phyloP scores from a whole-genome alignment of 2,888 invertebrate species.

The Tromatobia lineatoria region DNA sequence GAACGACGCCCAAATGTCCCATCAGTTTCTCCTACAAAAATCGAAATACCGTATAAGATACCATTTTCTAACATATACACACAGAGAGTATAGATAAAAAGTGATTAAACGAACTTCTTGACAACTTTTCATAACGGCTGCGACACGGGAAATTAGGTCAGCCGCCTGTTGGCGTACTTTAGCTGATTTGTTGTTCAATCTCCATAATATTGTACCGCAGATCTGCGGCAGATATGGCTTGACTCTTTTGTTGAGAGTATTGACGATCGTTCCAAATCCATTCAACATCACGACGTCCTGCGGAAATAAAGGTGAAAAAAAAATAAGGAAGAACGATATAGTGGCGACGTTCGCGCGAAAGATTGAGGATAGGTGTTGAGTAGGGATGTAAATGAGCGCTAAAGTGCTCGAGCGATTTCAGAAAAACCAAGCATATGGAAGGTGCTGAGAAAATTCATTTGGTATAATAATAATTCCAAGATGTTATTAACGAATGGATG shows the following conservation, averaged over 20 bases:
- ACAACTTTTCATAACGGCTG: constrained; percentile 99
- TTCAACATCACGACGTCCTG: constrained; percentile 99
- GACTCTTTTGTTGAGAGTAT: constrained; percentile 98
- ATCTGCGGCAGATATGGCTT: constrained; percentile 99
- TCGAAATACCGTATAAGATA: constrained; percentile 15
- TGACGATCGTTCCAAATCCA: constrained; percentile 99
- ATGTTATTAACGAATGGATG: too few relatives aligned
- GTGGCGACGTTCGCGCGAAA: too few relatives aligned
- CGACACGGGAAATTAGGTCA: constrained; percentile 98
- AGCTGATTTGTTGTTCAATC: constrained; percentile 99
- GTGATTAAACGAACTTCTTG: constrained; percentile 91
- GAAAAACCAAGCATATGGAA: too few relatives aligned
- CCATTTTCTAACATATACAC: neutral
- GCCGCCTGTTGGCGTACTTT: constrained; percentile 99
- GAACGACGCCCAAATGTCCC: constrained; percentile 99
- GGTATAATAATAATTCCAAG: too few relatives aligned
- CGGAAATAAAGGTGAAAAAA: too few relatives aligned
- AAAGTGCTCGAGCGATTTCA: too few relatives aligned
- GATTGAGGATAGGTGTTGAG: too few relatives aligned
- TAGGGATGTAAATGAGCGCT: too few relatives aligned
- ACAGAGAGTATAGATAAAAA: constrained; percentile 18
- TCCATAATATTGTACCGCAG: constrained; percentile 99
- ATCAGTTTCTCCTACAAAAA: constrained; percentile 95
- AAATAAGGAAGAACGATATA: neutral
- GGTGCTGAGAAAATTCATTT: too few relatives aligned